Conservation (phyloP, 2,888 invertebrate genomes). For the Yponomeuta plumbellus region DNA sequence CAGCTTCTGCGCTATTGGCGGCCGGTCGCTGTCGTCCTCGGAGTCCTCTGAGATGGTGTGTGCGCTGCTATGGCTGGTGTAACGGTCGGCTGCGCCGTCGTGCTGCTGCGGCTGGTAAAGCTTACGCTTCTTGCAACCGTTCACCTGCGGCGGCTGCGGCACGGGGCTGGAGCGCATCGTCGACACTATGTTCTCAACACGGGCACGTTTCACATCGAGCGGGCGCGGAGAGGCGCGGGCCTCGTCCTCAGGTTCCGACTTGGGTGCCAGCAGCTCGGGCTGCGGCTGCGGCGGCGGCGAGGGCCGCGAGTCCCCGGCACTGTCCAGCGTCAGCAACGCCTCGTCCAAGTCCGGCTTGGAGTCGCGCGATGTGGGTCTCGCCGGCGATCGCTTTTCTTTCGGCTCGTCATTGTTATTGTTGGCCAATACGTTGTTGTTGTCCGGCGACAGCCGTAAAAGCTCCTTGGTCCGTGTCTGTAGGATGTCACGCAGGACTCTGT, state of each 20-base stretch:
- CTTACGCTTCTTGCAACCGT: slow-evolving; percentile 97
- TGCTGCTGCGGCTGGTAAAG: slow-evolving; percentile 97
- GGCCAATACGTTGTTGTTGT: slow-evolving; percentile 76
- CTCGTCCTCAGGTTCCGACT: slow-evolving; percentile 80
- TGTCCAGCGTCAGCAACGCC: slow-evolving; percentile 78
- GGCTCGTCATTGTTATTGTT: slow-evolving; percentile 76
- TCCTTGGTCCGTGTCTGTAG: slow-evolving; percentile 92
- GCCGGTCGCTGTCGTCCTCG: slow-evolving; percentile 85
- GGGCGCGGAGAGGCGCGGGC: slow-evolving; percentile 69
- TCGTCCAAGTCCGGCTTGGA: slow-evolving; percentile 79
- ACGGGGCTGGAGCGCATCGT: slow-evolving; percentile 93
- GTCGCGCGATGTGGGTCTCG: slow-evolving; percentile 80
- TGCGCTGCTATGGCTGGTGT: slow-evolving; percentile 66
- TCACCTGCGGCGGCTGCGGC: slow-evolving; percentile 84
- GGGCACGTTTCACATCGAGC: slow-evolving; percentile 91
- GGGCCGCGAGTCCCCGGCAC: slow-evolving; percentile 61
- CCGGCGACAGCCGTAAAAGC: slow-evolving; percentile 79
- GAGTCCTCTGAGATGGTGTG: slow-evolving; percentile 80
- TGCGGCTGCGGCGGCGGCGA: slow-evolving; percentile 77
- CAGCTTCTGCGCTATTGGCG: slow-evolving; percentile 88
- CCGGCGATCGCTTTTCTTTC: slow-evolving; percentile 71
- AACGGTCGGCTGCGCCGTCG: slow-evolving; percentile 81
- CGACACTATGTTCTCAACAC: slow-evolving; percentile 96
- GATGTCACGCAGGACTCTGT: slow-evolving; percentile 93
- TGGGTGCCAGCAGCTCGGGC: slow-evolving; percentile 78